Conservation (phyloP, 2,888 invertebrate genomes). For the Eurytoma californica region DNA sequence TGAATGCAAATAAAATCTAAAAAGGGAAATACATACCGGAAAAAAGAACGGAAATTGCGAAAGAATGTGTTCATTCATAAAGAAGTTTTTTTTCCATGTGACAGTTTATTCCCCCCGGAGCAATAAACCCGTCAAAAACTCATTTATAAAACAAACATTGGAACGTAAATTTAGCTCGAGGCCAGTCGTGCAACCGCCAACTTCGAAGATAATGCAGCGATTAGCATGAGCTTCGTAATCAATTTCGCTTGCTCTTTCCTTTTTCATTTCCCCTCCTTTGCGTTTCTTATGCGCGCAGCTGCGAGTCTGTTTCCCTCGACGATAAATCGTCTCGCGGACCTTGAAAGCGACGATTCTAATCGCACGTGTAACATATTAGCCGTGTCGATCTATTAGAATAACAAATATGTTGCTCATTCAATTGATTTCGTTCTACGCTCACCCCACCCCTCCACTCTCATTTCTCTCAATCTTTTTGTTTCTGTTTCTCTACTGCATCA, state of each 20-base stretch:
- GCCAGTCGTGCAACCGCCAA: constrained; percentile 23
- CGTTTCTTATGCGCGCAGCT: neutral
- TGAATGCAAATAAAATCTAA: too few species aligned
- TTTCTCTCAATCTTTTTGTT: neutral
- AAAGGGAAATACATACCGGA: too few species aligned
- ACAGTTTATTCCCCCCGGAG: neutral
- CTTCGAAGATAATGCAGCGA: constrained; percentile 32
- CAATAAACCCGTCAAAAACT: constrained; percentile 41
- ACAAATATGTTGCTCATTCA: constrained; percentile 13
- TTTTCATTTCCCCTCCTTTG: constrained; percentile 16
- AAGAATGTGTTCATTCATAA: too few species aligned
- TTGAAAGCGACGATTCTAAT: constrained; percentile 24
- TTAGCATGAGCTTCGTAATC: constrained; percentile 46
- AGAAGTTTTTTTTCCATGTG: too few species aligned
- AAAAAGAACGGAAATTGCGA: too few species aligned
- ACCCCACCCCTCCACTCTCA: neutral
- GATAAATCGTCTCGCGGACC: constrained; percentile 13
- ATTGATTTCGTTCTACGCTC: constrained; percentile 11
- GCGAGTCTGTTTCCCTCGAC: neutral
- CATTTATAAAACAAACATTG: constrained; percentile 53
- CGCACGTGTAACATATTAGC: neutral
- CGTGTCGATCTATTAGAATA: constrained; percentile 24
- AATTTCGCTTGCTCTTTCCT: constrained; percentile 35
- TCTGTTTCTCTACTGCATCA: neutral
- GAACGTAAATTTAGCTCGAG: constrained; percentile 29